Conservation (phyloP, 2,113 vertebrate genomes). For the Struthidea cinerea region DNA sequence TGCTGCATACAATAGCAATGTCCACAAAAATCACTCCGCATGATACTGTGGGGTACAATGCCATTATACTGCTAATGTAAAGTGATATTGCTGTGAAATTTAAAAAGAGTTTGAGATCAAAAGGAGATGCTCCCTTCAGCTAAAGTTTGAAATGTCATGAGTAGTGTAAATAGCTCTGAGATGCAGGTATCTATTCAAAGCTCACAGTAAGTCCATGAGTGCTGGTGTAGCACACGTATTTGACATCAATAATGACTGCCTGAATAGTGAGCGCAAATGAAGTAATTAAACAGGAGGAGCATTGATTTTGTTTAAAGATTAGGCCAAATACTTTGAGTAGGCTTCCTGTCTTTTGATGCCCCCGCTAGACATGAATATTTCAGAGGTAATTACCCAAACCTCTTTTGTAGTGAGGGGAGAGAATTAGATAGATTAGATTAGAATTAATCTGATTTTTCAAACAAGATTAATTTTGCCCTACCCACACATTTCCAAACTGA, state of each 20-base stretch:
- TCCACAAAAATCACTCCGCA: neutral
- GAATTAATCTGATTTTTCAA: neutral
- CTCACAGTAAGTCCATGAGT: neutral
- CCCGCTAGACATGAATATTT: neutral
- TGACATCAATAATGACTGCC: neutral
- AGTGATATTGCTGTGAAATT: neutral
- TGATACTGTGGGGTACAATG: neutral
- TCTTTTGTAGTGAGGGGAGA: neutral
- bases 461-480: neutral
- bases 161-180: neutral
- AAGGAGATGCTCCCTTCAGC: neutral
- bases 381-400: neutral
- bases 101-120: neutral
- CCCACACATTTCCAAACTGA: neutral
- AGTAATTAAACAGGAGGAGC: neutral
- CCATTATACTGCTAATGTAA: neutral
- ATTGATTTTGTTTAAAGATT: neutral
- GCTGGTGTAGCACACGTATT: neutral
- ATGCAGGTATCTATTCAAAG: neutral
- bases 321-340: neutral
- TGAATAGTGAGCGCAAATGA: neutral
- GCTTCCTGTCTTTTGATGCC: neutral
- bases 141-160: neutral
- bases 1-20: neutral
- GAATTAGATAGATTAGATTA: too few relatives aligned